Conservation (phyloP, 2,113 vertebrate genomes). For the Chiloscyllium plagiosum region DNA sequence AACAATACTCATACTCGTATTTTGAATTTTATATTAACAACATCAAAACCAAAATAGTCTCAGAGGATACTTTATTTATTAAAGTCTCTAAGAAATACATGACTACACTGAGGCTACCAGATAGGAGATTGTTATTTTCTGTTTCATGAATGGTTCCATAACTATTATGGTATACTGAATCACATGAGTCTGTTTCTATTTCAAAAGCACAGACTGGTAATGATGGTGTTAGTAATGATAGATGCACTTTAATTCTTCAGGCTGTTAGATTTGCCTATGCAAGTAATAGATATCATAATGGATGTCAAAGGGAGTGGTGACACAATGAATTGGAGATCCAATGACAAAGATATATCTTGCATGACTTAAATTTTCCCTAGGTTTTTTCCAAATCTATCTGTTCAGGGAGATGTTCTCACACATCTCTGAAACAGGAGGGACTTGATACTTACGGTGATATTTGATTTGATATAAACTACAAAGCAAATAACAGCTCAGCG, state of each 20-base stretch:
- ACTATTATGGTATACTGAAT: neutral
- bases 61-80: neutral
- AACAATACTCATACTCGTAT: neutral
- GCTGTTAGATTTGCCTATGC: neutral
- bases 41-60: neutral
- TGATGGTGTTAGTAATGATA: neutral
- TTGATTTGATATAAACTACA: no score
- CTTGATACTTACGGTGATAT: no score
- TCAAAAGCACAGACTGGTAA: neutral
- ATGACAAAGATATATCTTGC: neutral
- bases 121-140: neutral
- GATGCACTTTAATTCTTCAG: neutral
- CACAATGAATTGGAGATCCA: neutral
- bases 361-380: neutral
- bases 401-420: no score
- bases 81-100: neutral
- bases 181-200: neutral
- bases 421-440: no score
- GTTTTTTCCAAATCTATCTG: no score
- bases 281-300: neutral
- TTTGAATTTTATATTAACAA: neutral
- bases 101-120: neutral
- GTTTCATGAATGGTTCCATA: neutral
- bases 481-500: no score
- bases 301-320: neutral